phyloP scores from a whole-genome alignment of 92 coral and sea anemone genomes.

The Porites cylindrica region DNA sequence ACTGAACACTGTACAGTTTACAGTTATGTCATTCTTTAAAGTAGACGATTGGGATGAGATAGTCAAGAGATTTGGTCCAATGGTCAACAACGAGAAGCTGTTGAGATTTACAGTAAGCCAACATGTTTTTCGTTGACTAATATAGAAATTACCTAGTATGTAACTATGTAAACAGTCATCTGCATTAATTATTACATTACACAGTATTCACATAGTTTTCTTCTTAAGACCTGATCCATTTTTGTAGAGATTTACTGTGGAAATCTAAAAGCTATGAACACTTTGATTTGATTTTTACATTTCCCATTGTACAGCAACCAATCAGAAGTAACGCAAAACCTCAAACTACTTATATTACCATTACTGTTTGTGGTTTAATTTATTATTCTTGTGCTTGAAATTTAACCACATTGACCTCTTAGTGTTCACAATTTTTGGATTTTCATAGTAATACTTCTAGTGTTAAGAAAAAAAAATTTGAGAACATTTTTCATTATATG shows the following conservation, averaged over 20 bases:
- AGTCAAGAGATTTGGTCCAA: slow-evolving; percentile 1
- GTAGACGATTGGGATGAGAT: slow-evolving; percentile 11
- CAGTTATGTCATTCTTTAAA: slow-evolving; percentile 5
- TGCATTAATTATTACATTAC: background rate
- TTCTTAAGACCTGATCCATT: too few relatives aligned
- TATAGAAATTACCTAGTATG: background rate
- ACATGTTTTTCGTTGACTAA: background rate
- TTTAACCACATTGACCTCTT: too few relatives aligned
- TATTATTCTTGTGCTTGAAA: too few relatives aligned
- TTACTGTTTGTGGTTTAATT: background rate
- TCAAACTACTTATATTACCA: background rate
- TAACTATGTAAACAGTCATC: background rate
- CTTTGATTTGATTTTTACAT: too few relatives aligned
- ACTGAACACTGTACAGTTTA: background rate
- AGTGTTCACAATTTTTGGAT: background rate
- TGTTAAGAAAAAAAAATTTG: too few relatives aligned
- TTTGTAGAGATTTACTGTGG: too few relatives aligned
- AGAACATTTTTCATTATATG: too few relatives aligned
- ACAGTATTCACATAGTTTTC: background rate
- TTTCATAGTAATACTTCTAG: too few relatives aligned
- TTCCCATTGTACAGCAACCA: too few relatives aligned
- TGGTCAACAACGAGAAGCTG: slow-evolving; percentile 5
- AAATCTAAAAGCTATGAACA: too few relatives aligned
- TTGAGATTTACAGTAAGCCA: slow-evolving; percentile 21
- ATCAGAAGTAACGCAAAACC: too few relatives aligned